phyloP scores from a whole-genome alignment of 2,113 vertebrate species.

The Eulemur macaco region DNA sequence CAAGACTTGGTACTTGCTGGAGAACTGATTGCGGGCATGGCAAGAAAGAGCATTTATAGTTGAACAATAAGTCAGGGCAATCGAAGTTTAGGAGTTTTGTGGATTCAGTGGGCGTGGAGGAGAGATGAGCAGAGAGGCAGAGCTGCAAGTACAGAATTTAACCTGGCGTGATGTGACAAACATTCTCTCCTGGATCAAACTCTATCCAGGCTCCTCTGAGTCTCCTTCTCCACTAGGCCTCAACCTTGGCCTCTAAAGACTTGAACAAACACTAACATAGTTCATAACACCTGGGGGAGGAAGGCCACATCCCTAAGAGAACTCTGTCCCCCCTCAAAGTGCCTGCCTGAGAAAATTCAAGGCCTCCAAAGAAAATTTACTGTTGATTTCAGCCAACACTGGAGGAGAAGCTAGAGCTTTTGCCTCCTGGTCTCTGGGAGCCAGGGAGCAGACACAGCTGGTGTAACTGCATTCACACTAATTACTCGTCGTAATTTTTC shows the following conservation, averaged over 20 bases:
- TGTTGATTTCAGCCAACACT: not conserved
- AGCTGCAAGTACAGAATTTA: not conserved
- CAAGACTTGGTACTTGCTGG: not conserved
- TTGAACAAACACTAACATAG: not conserved
- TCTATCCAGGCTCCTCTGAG: not conserved
- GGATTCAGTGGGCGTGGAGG: not conserved
- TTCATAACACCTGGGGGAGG: not conserved
- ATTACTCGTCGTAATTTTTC: not conserved
- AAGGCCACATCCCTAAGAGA: not conserved
- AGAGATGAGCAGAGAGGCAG: not conserved
- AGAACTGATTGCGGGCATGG: not conserved
- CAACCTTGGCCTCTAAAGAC: not conserved
- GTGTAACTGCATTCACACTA: accelerated
- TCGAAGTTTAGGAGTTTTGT: not conserved
- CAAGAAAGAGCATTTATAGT: not conserved
- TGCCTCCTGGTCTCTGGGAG: not conserved
- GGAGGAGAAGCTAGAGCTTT: not conserved
- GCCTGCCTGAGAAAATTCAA: not conserved
- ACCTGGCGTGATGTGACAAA: not conserved
- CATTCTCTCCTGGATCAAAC: no score
- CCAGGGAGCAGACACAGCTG: no score
- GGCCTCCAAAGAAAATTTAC: not conserved
- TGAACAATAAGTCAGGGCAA: not conserved
- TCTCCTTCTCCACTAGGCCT: no score
- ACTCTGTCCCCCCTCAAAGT: no score